Conservation (phyloP, 2,888 invertebrate genomes). For the Cephus runcator region DNA sequence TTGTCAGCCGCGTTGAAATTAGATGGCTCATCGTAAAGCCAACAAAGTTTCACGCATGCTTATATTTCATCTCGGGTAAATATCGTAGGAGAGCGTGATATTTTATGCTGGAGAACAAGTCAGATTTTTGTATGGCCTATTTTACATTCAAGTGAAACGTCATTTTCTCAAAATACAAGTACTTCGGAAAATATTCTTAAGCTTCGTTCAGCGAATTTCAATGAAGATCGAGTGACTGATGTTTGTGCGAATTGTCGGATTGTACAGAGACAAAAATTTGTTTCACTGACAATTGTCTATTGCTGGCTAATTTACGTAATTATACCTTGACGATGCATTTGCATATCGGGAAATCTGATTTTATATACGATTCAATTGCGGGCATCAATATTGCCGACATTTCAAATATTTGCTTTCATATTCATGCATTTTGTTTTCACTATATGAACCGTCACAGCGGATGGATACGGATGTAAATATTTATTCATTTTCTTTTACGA, state of each 20-base stretch:
- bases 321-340: neutral
- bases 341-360: neutral
- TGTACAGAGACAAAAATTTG: neutral
- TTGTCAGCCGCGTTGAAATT: conserved; percentile 32
- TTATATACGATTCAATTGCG: neutral
- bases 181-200: neutral
- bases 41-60: conserved; percentile 34
- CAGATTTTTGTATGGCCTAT: neutral
- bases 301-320: neutral
- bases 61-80: conserved; percentile 28
- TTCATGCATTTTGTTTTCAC: conserved; percentile 32
- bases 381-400: conserved; percentile 34
- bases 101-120: conserved; percentile 32
- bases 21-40: conserved; percentile 38
- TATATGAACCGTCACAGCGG: conserved; percentile 24
- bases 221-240: neutral
- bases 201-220: neutral
- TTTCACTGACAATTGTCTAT: neutral
- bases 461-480: conserved; percentile 41
- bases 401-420: conserved; percentile 39
- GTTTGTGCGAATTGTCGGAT: neutral
- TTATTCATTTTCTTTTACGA: conserved; percentile 25
- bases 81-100: conserved; percentile 37
- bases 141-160: neutral
- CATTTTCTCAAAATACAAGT: neutral